These are phyloP conservation scores for Ataeniobius toweri DNA, from an alignment of 2,797 vertebrate genomes.

Conservation along the genomic window DNA sequence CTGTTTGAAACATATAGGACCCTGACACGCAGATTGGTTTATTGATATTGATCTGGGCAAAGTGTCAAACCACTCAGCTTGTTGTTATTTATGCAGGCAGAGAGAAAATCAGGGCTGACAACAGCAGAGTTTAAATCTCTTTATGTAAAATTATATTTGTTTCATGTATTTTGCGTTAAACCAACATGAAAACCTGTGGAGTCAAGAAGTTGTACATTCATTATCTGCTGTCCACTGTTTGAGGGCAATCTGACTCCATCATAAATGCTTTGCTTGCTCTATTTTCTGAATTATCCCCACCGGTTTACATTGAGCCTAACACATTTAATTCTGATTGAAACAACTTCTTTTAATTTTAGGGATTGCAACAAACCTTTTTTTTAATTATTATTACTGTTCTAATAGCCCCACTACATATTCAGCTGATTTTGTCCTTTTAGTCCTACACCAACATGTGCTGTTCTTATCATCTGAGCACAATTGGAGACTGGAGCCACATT, in stretches of 20 bases:
- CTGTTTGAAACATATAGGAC: slow-evolving; percentile 65
- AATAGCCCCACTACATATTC: slow-evolving; percentile 23
- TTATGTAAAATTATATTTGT: not conserved
- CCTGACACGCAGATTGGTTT: slow-evolving; percentile 80
- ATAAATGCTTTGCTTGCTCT: not conserved
- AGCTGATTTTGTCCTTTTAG: slow-evolving; percentile 61
- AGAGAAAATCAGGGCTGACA: slow-evolving; percentile 35
- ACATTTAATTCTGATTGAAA: not conserved
- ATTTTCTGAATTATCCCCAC: not conserved
- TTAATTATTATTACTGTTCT: not conserved
- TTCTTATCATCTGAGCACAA: slow-evolving; percentile 72
- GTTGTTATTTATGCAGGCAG: slow-evolving; percentile 47
- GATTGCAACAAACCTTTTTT: slow-evolving; percentile 4
- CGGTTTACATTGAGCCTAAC: not conserved
- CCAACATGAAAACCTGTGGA: not conserved
- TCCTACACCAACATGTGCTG: slow-evolving; percentile 43
- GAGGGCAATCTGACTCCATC: not conserved
- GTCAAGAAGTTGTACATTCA: not conserved
- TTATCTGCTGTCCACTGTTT: slow-evolving; percentile 8
- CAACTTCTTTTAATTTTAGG: slow-evolving; percentile 5
- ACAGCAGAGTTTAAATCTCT: not conserved
- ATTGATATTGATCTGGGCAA: slow-evolving; percentile 84
- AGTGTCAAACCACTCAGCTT: slow-evolving; percentile 80
- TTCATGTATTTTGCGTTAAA: not conserved
- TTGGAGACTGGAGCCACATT: slow-evolving; percentile 78